Conservation (phyloP, 2,888 invertebrate species). For the Terebella lapidaria region DNA sequence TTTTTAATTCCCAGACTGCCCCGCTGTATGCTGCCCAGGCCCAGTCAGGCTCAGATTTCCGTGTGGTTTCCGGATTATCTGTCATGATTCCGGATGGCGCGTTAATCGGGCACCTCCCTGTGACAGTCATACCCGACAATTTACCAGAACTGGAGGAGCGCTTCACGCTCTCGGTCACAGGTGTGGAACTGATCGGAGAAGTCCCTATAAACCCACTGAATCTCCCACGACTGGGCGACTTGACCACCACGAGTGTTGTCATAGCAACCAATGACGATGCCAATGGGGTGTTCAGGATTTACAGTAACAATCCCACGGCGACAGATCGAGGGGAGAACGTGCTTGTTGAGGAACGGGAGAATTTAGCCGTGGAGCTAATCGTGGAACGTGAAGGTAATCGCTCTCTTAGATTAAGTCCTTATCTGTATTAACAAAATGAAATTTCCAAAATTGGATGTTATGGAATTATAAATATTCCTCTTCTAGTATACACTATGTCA, state of each 20-base stretch:
- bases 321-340: slow-evolving; percentile 29
- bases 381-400: slow-evolving; percentile 42
- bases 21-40: slow-evolving; percentile 31
- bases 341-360: slow-evolving; percentile 38
- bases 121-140: slow-evolving; percentile 37
- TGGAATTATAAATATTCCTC: too few species aligned
- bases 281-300: slow-evolving; percentile 42
- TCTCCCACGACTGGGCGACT: slow-evolving; percentile 33
- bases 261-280: slow-evolving; percentile 46
- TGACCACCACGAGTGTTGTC: slow-evolving; percentile 30
- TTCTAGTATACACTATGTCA: too few species aligned
- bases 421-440: too few species aligned
- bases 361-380: slow-evolving; percentile 42
- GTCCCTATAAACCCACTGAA: slow-evolving; percentile 27
- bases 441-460: too few species aligned
- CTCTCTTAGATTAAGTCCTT: background rate
- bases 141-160: slow-evolving; percentile 45
- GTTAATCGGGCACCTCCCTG: slow-evolving; percentile 31
- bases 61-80: slow-evolving; percentile 29
- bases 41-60: slow-evolving; percentile 36
- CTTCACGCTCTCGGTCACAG: slow-evolving; percentile 24
- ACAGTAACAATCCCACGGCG: slow-evolving; percentile 37
- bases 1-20: slow-evolving; percentile 5
- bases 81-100: slow-evolving; percentile 34
- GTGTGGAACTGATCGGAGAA: slow-evolving; percentile 29